phyloP scores from a whole-genome alignment of 2,113 vertebrate genomes.

The Pagrus major region DNA sequence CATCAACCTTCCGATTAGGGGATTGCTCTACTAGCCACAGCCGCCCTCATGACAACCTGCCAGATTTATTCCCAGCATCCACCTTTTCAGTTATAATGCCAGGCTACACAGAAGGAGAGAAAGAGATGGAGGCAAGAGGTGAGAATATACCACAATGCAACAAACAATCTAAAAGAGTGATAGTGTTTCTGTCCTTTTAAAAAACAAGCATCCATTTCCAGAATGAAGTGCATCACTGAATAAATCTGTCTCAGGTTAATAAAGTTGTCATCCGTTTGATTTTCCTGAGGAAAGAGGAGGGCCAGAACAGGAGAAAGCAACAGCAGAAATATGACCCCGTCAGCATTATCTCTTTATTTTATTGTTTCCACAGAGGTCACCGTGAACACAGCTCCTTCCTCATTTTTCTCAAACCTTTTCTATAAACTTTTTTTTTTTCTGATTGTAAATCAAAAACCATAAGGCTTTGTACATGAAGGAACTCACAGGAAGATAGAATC shows the following conservation, averaged over 20 bases:
- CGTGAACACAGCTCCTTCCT: conserved; percentile 19
- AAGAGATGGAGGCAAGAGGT: conserved; percentile 7
- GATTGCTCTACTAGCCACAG: too few species aligned
- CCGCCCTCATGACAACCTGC: conserved; percentile 53
- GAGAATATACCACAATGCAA: conserved; percentile 40
- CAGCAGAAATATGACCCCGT: conserved; percentile 65
- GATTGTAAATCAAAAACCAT: conserved; percentile 43
- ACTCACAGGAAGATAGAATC: background rate
- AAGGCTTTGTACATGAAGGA: background rate
- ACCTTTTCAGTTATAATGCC: conserved; percentile 28
- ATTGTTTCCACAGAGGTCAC: conserved; percentile 66
- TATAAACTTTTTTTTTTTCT: conserved; percentile 4
- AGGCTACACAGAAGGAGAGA: conserved; percentile 4
- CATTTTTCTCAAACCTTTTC: conserved; percentile 25
- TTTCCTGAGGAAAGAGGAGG: conserved; percentile 52
- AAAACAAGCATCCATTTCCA: conserved; percentile 66
- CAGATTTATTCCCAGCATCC: conserved; percentile 56
- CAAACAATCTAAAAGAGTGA: conserved; percentile 68
- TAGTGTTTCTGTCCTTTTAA: conserved; percentile 70
- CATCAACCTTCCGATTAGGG: too few species aligned
- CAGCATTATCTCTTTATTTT: conserved; percentile 74
- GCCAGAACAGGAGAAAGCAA: conserved; percentile 54
- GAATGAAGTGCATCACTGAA: conserved; percentile 71
- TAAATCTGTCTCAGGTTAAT: conserved; percentile 77
- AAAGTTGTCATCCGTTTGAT: conserved; percentile 75